phyloP scores from a whole-genome alignment of 2,113 vertebrate genomes.

The Bettongia penicillata region DNA sequence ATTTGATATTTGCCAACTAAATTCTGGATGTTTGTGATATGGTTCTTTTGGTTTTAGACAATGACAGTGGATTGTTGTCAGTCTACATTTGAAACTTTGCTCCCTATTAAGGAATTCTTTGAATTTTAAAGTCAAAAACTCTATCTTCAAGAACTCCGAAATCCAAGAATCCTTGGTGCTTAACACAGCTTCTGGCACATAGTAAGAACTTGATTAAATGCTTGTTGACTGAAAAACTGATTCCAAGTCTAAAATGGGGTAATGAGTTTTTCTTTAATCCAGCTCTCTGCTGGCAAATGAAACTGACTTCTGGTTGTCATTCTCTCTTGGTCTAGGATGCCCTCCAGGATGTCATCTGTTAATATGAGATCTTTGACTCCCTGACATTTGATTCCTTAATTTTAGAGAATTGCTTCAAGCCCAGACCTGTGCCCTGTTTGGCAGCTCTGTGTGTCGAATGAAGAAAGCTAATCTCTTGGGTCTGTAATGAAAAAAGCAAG shows the following conservation, averaged over 20 bases:
- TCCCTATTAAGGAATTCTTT: not conserved
- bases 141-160: not conserved
- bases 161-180: not conserved
- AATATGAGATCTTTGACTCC: not conserved
- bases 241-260: not conserved
- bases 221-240: not conserved
- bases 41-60: constrained; percentile 98
- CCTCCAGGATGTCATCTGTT: not conserved
- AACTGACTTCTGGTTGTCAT: not conserved
- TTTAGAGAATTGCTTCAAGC: constrained; percentile 48
- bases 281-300: not conserved
- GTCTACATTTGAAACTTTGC: constrained; percentile 70
- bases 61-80: not conserved
- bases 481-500: constrained; percentile 69
- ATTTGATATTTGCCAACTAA: constrained; percentile 96
- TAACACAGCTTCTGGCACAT: not conserved
- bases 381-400: not conserved
- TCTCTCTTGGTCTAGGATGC: not conserved
- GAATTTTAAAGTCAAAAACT: not conserved
- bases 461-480: constrained; percentile 67
- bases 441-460: constrained; percentile 63
- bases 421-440: constrained; percentile 69
- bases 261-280: not conserved
- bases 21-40: constrained; percentile 97
- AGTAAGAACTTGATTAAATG: not conserved